Evolutionary conservation across 2,797 vertebrate genomes (phyloP), one percentile per base, ranked within the genome.

Genomic region (Sebastes goodei): DNA sequence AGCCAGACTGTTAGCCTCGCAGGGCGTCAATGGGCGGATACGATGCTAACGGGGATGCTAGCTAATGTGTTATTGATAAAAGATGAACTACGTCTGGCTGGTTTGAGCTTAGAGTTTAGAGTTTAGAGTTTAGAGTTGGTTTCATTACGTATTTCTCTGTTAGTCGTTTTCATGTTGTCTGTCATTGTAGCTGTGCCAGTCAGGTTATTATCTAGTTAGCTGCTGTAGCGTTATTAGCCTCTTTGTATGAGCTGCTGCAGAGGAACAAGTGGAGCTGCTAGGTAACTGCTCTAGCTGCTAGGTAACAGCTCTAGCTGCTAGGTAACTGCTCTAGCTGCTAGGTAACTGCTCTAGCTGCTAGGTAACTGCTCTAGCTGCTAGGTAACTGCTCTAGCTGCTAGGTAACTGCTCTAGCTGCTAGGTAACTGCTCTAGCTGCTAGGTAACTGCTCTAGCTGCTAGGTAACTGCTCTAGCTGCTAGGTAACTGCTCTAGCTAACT

Each of bases 11-110:
- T 71, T 94, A 94, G 92, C 94, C 67, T 83, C 7, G 53, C 1
- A 71, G 61, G 10, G 32, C 20, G 21, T 75, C 84, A 85, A 91
- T 93, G 93, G 93, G 93, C 91, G 93, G 78, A 74, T 68, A 78
- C 82, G 60, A 76, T 57, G 87, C 80, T 82, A 68, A 65, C 21
- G n/a, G 69, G 0, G 67, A 72, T 78, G 79, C 35, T 78, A 38
- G 66, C 66, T 67, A 30, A 72, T 66, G 38, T 72, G 60, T 52
- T 5, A 2, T 57, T 1, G 4, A 35, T 6, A 23, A 35, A 61
- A 60, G 1, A 29, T 21, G 21, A 23, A 23, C 2, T 9, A 7
- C 0, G 1, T 0, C 49, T 2, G 10, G 0, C 5, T 63, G 11
- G 15, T 63, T 5, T 30, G 3, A 59, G 3, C 4, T 14, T 10